Conservation (phyloP, 2,888 invertebrate species). For the Callyntrura sp. region DNA sequence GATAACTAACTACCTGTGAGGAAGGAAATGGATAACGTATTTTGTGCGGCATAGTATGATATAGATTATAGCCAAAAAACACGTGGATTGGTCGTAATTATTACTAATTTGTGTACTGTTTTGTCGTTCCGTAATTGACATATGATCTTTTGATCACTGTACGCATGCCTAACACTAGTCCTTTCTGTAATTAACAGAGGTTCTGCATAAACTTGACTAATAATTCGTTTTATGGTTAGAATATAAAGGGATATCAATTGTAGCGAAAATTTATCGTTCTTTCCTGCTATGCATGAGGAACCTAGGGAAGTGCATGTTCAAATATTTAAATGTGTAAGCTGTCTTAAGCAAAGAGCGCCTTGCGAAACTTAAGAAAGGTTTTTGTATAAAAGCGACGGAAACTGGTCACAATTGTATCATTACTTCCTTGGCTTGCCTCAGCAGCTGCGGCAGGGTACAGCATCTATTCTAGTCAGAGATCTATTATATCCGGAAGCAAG, state of each 20-base stretch:
- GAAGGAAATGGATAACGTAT: neutral
- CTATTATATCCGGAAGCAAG: conserved; percentile 51
- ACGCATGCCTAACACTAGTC: no score
- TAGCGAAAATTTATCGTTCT: neutral
- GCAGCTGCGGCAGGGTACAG: conserved; percentile 7
- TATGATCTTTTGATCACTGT: conserved; percentile 18
- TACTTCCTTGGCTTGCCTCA: conserved; percentile 58
- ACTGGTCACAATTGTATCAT: conserved; percentile 44
- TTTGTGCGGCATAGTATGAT: neutral
- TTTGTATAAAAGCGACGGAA: conserved; percentile 64
- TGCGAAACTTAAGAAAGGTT: neutral
- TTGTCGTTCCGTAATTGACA: conserved; percentile 36
- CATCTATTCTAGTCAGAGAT: no score
- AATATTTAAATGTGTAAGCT: neutral
- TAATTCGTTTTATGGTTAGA: no score
- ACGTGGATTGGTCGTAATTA: neutral
- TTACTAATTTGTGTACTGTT: neutral
- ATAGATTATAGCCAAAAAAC: neutral
- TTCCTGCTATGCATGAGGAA: conserved; percentile 5
- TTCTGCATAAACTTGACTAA: neutral
- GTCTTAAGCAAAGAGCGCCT: neutral
- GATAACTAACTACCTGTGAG: neutral
- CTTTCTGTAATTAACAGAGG: neutral
- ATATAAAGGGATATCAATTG: neutral
- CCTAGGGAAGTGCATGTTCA: neutral